A percentile compares a stretch with the other conserved stretches of the same genome.
Evolutionary conservation across 2,888 invertebrate genomes (phyloP).

Genomic region (Clivina fossor): DNA sequence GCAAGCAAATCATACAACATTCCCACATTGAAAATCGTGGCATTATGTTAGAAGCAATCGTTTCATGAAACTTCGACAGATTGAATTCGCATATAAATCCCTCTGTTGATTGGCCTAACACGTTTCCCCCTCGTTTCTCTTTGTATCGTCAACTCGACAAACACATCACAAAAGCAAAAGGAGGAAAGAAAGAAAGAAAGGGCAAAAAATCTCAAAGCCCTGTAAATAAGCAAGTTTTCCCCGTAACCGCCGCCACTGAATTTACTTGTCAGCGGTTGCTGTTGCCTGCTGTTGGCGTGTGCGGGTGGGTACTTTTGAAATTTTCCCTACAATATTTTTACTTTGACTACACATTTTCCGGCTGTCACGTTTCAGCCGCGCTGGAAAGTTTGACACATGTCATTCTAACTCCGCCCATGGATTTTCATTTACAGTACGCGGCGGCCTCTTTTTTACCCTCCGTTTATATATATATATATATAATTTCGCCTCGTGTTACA

Average conservation of each 20-base stretch:
- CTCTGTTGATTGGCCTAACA: constrained; percentile 28
- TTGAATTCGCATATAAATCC: constrained; percentile 31
- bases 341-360: constrained; percentile 50
- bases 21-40: no score
- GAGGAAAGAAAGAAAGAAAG: neutral
- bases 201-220: constrained; percentile 46
- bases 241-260: constrained; percentile 45
- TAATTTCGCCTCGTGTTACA: no score
- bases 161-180: neutral
- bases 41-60: no score
- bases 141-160: no score
- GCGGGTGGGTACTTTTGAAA: constrained; percentile 48
- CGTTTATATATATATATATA: no score
- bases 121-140: neutral
- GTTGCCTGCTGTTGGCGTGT: constrained; percentile 47
- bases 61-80: no score
- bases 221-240: constrained; percentile 53
- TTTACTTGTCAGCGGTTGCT: constrained; percentile 42
- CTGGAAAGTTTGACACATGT: constrained; percentile 46
- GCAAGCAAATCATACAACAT: no score
- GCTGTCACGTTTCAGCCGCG: constrained; percentile 46
- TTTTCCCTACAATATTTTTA: constrained; percentile 48
- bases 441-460: no score
- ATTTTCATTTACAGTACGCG: constrained; percentile 32
- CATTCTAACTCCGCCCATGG: constrained; percentile 41